Evolutionary conservation across 35 echinoderm and acorn worm genomes (phyloP).

Genomic region (Apostichopus japonicus): DNA sequence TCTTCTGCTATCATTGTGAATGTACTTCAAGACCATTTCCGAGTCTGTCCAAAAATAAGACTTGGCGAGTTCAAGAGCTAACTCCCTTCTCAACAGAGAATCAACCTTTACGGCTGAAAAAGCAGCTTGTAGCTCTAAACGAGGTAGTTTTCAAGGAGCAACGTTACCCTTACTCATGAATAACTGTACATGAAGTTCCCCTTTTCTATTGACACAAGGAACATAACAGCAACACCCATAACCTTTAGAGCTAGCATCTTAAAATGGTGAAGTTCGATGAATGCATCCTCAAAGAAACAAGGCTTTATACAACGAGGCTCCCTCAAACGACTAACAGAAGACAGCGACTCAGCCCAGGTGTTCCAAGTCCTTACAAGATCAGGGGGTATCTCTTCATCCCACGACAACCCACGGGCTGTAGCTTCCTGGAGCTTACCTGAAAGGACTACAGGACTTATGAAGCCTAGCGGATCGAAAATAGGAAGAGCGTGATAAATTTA

Average conservation of each 20-base stretch:
- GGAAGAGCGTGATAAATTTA: no score
- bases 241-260: constrained; percentile 67
- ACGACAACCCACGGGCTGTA: constrained; percentile 12
- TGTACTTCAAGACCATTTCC: no score
- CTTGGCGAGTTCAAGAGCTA: no score
- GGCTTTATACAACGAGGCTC: constrained; percentile 56
- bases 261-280: constrained; percentile 74
- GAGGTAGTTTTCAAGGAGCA: constrained; percentile 66
- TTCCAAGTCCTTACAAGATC: constrained; percentile 9
- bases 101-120: constrained; percentile 43
- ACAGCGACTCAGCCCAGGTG: background rate
- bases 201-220: constrained; percentile 39
- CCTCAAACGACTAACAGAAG: constrained; percentile 21
- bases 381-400: constrained; percentile 50
- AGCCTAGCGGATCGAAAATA: constrained; percentile 64
- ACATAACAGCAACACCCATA: constrained; percentile 77
- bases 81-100: no score
- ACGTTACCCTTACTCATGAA: constrained; percentile 69
- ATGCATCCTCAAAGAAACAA: background rate
- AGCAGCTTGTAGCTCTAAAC: constrained; percentile 64
- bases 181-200: constrained; percentile 31
- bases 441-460: constrained; percentile 53
- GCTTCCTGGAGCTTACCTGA: constrained; percentile 45
- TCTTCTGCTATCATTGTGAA: no score
- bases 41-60: no score